Base-by-base conservation (phyloP, 2,888 invertebrate species). In the Calameuta pallipes region DNA sequence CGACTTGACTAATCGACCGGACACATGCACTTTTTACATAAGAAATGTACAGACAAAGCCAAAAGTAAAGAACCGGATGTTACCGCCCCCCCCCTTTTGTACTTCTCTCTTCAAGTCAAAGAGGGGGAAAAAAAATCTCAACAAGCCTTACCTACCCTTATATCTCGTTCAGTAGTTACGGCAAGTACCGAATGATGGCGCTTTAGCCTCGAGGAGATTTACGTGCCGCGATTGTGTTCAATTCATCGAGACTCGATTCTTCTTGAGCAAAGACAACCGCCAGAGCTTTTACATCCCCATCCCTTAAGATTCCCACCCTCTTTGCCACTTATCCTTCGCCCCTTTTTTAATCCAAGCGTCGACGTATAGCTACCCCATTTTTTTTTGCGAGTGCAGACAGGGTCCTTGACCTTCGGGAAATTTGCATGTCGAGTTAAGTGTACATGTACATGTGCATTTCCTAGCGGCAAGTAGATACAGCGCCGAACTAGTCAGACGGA, bases 161-260 rank as follows among this genome's bases (percentile, higher is more conserved):
- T 56, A 2, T 23, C 56, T 56, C 56, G 56, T 56, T 56, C 56
- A 2, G 56, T 56, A 56, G 56, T 56, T 23, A 56, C 56, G 56
- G 9, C 56, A 56, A 56, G 56, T 56, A 56, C 56, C 15, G 56
- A 56, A 23, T 2, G 56, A 56, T 56, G 56, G 56, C 56, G 23
- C 23, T 56, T 56, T 71, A 31, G 33, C 31, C 34, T 71, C 31
- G 34, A 71, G 2, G 31, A 71, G 71, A 71, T 71, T 71, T 71
- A 71, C 71, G 71, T 71, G 71, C 71, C 71, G 71, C 34, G 71
- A 71, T 71, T 71, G 71, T 13, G 33, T 71, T 9, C 34, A 31
- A 71, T 71, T 71, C 71, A 1, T 71, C 71, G 71, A 34, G 34
- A 23, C 30, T n/a, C 74, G 74, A 74, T 11, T 74, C 37, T n/a